Percentiles rank a stretch among this genome's conserved stretches.
phyloP scores from a whole-genome alignment of 2,797 vertebrate species.

The Notamacropus eugenii region DNA sequence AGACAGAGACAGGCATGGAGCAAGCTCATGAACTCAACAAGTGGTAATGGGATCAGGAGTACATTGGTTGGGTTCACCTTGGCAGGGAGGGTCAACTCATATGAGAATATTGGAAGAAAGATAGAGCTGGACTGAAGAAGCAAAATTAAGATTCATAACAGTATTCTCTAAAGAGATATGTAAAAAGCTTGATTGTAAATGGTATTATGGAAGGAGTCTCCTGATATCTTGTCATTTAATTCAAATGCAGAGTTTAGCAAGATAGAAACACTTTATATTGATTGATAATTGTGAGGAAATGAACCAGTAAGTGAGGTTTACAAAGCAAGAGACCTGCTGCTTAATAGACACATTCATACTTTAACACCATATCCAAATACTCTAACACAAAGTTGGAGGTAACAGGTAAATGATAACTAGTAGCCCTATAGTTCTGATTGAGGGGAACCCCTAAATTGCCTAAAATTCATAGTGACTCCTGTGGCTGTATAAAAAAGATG shows the following conservation, averaged over 20 bases:
- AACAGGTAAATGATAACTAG: neutral
- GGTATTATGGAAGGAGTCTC: neutral
- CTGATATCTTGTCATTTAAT: neutral
- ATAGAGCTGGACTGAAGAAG: neutral
- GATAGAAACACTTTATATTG: neutral
- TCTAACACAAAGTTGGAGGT: neutral
- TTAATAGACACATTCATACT: neutral
- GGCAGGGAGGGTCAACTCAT: neutral
- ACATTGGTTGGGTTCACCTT: neutral
- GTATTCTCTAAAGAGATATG: neutral
- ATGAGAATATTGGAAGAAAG: neutral
- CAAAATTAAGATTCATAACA: neutral
- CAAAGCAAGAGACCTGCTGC: neutral
- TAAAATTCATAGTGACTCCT: neutral
- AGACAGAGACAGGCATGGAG: neutral
- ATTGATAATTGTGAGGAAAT: neutral
- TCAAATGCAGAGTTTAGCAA: neutral
- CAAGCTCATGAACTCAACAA: neutral
- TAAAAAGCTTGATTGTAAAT: neutral
- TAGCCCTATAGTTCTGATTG: neutral
- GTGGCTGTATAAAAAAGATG: neutral
- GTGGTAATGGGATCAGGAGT: neutral
- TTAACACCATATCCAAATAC: neutral
- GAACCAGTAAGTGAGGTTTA: neutral
- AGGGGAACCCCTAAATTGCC: neutral